Evolutionary conservation across 2,113 vertebrate genomes (phyloP), one percentile per base, ranked within the genome.

Genomic region (Malaclemys terrapin): DNA sequence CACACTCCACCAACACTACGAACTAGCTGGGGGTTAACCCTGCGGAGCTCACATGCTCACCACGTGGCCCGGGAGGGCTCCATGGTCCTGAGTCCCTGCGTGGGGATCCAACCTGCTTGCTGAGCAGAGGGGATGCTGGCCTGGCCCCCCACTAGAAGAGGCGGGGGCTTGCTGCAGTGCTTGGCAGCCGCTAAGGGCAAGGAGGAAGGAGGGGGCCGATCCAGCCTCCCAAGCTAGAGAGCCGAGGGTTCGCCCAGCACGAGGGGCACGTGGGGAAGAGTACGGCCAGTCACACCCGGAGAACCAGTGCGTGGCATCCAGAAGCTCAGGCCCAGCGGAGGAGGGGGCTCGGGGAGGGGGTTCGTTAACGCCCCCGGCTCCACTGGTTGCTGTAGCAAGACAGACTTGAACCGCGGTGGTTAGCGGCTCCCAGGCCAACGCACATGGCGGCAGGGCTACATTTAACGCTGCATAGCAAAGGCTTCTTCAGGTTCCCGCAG

Each of bases 171-270:
- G 52, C 52, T 53, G 52, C 52, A 20, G 17, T 53, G 52, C 52
- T 20, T 53, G 52, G 6, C 52, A 53, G 52, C 52, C 52, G 20
- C 6, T 53, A 53, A 19, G 52, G 52, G 52, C 52, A 20, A 53
- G 52, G 19, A 22, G 20, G 53, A 22, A 45, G 54, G 90, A 24
- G 49, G 25, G 27, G 54, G 27, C 47, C 56, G 6, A 95, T 59
- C 82, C 93, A 87, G 75, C 89, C 54, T 85, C 84, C 29, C 95
- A 54, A 54, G 20, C 8, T 54, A 22, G 53, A 54, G 53, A 22
- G 7, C 20, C 93, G 16, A 76, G 72, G 11, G 90, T 27, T 42
- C 50, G 4, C 56, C 56, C 56, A 11, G 56, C 56, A 27, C 56
- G 3, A 57, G 56, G 25, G 25, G 56, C 56, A 10, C 56, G 56